Percentiles rank a stretch among this genome's conserved stretches.
These are phyloP conservation scores for Oostethus manadensis DNA, from an alignment of 2,113 vertebrate genomes.

Conservation along the genomic window DNA sequence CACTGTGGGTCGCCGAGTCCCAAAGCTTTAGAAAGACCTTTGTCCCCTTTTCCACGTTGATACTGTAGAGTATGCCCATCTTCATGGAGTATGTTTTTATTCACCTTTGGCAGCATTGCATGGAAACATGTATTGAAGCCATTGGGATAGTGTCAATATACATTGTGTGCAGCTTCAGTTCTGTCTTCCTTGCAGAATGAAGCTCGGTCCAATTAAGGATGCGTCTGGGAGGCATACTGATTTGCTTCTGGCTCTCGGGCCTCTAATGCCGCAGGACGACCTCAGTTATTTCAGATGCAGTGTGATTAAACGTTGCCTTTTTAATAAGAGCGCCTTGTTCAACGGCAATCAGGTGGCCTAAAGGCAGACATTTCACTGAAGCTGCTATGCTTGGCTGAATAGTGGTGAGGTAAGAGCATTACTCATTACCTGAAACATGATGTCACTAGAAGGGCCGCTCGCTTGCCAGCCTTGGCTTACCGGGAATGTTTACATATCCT, in stretches of 20 bases:
- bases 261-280: constrained; percentile 43
- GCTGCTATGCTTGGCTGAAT: constrained; percentile 27
- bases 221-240: constrained; percentile 24
- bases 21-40: no score
- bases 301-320: constrained; percentile 54
- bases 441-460: constrained; percentile 29
- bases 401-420: constrained; percentile 45
- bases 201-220: constrained; percentile 31
- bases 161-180: constrained; percentile 8
- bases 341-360: constrained; percentile 38
- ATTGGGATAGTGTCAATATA: background rate
- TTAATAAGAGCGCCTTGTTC: constrained; percentile 52
- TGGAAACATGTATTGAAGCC: no score
- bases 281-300: constrained; percentile 68
- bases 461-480: constrained; percentile 11
- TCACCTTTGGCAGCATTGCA: background rate
- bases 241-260: constrained; percentile 22
- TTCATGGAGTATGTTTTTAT: background rate
- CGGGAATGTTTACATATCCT: constrained; percentile 37
- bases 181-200: constrained; percentile 11
- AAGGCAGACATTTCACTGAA: constrained; percentile 40
- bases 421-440: constrained; percentile 43
- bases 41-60: no score
- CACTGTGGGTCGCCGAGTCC: no score
- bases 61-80: no score